Evolutionary conservation across 2,888 invertebrate species (phyloP), one percentile per base, ranked within the genome.

Genomic region (Lampropteryx suffumata): DNA sequence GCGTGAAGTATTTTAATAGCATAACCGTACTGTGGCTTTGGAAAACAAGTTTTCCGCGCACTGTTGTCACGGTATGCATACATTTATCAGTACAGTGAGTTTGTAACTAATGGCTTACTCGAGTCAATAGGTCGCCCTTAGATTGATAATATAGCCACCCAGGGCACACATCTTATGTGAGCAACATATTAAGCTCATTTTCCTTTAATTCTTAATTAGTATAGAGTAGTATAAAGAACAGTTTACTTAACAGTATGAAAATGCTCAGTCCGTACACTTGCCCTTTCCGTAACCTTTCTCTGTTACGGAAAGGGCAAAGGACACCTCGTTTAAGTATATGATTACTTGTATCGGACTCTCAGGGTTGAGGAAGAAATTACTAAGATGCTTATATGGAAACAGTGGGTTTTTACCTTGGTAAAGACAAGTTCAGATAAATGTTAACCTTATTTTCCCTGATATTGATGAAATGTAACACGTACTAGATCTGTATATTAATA

Each of bases 271-370:
- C 17, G 17, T 11, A 11, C 9, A 8, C 27, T 42, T 52, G 53
- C 45, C 60, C 52, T 56, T 58, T 56, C 32, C 24, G 24, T 50
- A 34, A 45, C 56, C 50, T 56, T 54, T 51, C 51, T 39, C 39
- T 43, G 53, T 35, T 27, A 17, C 17, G 17, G 3, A 17, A 17
- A 17, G 4, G 17, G 30, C 49, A 52, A 50, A 53, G 48, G 52
- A 36, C 34, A 44, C 44, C 48, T 56, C 32, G 55, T 55, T 56
- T 24, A 26, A 40, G 7, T 27, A n/a, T n/a, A n/a, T n/a, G 7
- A 3, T 14, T 14, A 14, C 14, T 24, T 34, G 29, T 27, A 10
- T 29, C 24, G 7, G 7, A n/a, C 1, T 21, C 14, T 56, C 57
- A 56, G 36, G 56, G 56, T 46, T 52, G 32, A 41, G 36, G 33